These are phyloP conservation scores for Penaeus indicus DNA, from an alignment of 1,140 invertebrate genomes.

Conservation along the genomic window DNA sequence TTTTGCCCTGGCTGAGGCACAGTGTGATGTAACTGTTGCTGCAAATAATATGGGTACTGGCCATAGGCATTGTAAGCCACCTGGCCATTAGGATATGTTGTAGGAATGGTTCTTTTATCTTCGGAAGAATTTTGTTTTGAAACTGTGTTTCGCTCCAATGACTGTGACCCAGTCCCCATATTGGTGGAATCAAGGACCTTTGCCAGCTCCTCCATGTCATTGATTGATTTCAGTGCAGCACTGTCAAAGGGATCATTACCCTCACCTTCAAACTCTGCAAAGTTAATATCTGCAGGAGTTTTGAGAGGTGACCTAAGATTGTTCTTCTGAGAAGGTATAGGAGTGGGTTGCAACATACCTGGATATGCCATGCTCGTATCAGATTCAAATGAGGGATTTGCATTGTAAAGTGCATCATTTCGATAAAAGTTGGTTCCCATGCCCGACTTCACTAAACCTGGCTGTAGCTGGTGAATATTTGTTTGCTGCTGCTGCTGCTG, in stretches of 20 bases:
- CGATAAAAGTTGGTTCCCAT: neutral
- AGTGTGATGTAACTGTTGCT: constrained; percentile 42
- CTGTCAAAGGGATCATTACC: constrained; percentile 70
- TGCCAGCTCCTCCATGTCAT: constrained; percentile 71
- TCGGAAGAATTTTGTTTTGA: constrained; percentile 15
- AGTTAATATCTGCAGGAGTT: constrained; percentile 62
- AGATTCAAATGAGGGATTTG: neutral
- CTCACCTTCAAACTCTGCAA: constrained; percentile 70
- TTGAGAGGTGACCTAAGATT: constrained; percentile 41
- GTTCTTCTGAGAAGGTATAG: constrained; percentile 33
- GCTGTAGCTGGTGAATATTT: too few species aligned
- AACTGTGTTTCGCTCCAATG: constrained; percentile 22
- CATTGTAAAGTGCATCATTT: neutral
- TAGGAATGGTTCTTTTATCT: constrained; percentile 4
- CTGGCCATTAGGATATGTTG: constrained; percentile 36
- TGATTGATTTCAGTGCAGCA: constrained; percentile 70
- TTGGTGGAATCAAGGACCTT: constrained; percentile 66
- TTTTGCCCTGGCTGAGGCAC: constrained; percentile 17
- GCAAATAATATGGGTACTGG: constrained; percentile 48
- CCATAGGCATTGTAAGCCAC: constrained; percentile 41
- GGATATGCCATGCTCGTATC: constrained; percentile 34
- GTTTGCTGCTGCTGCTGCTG: neutral
- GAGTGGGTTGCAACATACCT: constrained; percentile 55
- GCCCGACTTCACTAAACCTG: too few species aligned
- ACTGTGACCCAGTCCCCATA: constrained; percentile 31